These are phyloP conservation scores for Eufriesea mexicana DNA, from an alignment of 1,140 invertebrate species.

Conservation along the genomic window DNA sequence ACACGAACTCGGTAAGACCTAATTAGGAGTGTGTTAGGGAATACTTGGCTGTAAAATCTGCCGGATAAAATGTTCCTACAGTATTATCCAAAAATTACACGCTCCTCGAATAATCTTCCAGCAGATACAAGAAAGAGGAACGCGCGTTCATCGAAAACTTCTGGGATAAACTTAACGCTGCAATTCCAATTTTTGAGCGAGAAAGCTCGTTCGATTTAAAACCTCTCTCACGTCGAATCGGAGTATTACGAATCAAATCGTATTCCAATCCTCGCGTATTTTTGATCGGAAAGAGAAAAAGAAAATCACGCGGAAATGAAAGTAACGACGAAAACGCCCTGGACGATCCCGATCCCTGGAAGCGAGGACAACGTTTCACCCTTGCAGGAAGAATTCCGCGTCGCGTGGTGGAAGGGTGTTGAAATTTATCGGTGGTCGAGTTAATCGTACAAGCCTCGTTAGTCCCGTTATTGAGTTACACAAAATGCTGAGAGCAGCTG, in stretches of 20 bases:
- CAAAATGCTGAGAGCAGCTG: conserved; percentile 67
- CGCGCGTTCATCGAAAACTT: no score
- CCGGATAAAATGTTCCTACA: not conserved
- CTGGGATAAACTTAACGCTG: no score
- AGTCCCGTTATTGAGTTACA: conserved; percentile 62
- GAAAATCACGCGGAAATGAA: not conserved
- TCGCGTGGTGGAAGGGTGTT: not conserved
- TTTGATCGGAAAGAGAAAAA: no score
- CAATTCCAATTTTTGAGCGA: no score
- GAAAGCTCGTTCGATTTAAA: no score
- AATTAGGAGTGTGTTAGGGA: not conserved
- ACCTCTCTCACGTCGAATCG: no score
- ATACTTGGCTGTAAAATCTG: not conserved
- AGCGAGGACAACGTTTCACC: not conserved
- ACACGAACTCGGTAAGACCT: not conserved
- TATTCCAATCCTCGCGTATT: no score
- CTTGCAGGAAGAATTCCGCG: not conserved
- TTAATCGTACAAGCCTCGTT: conserved; percentile 59
- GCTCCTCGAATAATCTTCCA: no score
- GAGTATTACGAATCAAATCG: no score
- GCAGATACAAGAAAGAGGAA: no score
- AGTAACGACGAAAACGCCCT: not conserved
- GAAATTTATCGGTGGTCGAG: conserved; percentile 32
- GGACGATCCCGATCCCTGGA: not conserved
- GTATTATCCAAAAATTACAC: not conserved